Evolutionary conservation across 2,888 invertebrate species (phyloP).

Genomic region (Gordius sp.): DNA sequence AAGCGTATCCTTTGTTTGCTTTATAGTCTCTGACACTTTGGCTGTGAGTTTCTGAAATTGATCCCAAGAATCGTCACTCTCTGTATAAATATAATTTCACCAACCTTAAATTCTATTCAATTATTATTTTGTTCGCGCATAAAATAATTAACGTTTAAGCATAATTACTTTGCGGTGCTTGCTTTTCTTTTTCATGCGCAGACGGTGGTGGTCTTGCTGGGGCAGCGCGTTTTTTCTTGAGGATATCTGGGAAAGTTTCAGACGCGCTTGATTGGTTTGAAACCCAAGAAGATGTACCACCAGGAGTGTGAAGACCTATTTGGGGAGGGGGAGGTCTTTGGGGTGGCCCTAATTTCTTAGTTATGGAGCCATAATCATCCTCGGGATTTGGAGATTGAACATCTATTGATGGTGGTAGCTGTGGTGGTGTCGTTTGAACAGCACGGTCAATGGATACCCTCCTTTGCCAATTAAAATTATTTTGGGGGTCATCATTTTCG

Average conservation of each 20-base stretch:
- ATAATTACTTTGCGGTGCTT: no score
- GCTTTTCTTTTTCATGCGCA: no score
- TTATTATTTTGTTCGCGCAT: neutral
- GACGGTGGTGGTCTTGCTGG: neutral
- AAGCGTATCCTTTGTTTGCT: constrained; percentile 19
- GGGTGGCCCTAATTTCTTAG: no score
- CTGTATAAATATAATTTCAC: neutral
- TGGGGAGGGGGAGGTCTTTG: neutral
- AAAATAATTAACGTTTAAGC: no score
- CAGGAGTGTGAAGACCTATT: neutral
- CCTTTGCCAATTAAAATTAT: no score
- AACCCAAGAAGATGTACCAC: no score
- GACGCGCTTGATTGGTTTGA: neutral
- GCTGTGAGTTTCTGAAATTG: neutral
- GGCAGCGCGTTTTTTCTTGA: neutral
- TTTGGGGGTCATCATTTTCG: neutral
- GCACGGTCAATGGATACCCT: neutral
- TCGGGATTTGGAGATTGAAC: no score
- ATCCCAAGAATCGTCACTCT: neutral
- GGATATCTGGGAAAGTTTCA: neutral
- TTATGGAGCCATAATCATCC: no score
- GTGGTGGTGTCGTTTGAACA: no score
- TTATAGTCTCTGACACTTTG: constrained; percentile 17
- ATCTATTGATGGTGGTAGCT: no score
- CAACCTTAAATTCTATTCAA: neutral